Percentiles rank a stretch among this genome's conserved stretches.
phyloP scores from a whole-genome alignment of 2,797 vertebrate species.

The Myotis daubentonii region DNA sequence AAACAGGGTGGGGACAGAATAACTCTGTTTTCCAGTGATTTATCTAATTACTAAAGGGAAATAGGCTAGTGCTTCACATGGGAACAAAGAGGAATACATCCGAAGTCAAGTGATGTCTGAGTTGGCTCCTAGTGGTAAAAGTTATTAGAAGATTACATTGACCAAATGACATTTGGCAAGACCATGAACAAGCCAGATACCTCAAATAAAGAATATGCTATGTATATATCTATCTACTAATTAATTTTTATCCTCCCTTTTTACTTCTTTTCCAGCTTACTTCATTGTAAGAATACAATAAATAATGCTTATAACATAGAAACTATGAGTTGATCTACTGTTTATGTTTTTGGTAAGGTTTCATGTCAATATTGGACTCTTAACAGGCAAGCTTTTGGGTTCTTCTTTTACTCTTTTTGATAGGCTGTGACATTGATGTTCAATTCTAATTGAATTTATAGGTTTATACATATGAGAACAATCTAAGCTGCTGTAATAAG shows the following conservation, averaged over 20 bases:
- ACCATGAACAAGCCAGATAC: background rate
- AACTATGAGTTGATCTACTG: background rate
- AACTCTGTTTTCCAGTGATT: background rate
- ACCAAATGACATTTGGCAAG: background rate
- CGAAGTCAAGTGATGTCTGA: background rate
- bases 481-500: background rate
- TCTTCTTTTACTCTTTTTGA: background rate
- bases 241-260: background rate
- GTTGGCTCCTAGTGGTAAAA: background rate
- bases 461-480: background rate
- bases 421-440: background rate
- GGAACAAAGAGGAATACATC: background rate
- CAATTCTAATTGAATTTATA: background rate
- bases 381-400: background rate
- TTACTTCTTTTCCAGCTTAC: background rate
- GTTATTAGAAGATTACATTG: background rate
- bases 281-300: background rate
- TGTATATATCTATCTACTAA: background rate
- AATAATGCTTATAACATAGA: background rate
- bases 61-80: background rate
- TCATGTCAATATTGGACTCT: background rate
- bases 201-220: background rate
- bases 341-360: background rate
- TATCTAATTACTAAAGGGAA: background rate
- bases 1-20: background rate